Evolutionary conservation across 2,113 vertebrate species (phyloP), one percentile per base, ranked within the genome.

Genomic region (Carassius gibelio): DNA sequence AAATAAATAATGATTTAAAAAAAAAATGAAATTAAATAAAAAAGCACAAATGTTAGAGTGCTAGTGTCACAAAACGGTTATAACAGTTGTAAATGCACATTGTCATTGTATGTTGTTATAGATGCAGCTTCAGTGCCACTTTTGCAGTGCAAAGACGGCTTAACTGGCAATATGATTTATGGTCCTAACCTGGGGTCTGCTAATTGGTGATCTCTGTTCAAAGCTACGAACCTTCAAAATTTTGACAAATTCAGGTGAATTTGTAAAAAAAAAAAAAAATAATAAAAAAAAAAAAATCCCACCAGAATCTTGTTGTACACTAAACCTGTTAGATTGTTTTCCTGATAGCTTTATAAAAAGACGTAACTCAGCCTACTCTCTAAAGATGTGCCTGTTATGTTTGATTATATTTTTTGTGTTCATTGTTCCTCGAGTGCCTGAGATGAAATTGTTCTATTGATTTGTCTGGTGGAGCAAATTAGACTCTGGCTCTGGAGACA

Each of bases 401-500:
- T 88, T 92, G 84, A 90, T 93, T 89, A 91, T 92, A 90, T 91
- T 93, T 88, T 89, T 9, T 88, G 77, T 92, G 89, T 93, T 90
- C 91, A 90, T 91, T 93, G 88, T 89, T 92, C 91, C 45, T 92
- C 90, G 91, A 88, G 90, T 92, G 91, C 89, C 92, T 77, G 38
- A 86, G 89, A 93, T 92, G 87, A 94, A 94, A 93, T 91, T 84
- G 81, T 92, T 90, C 84, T 92, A 94, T 93, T 93, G 94, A 95
- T 94, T 93, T 91, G 88, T 90, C 92, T 68, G 26, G 89, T 81
- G 88, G 82, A 90, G 87, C 91, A 93, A 94, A 95, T 94, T 93
- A 90, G 91, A 84, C 91, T 85, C 90, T 82, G 81, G 87, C 90
- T 91, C 91, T 48, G 85, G 89, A 91, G 91, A 85, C 82, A 64